These are phyloP conservation scores for Megaleporinus macrocephalus DNA, from an alignment of 2,113 vertebrate genomes.

Conservation along the genomic window DNA sequence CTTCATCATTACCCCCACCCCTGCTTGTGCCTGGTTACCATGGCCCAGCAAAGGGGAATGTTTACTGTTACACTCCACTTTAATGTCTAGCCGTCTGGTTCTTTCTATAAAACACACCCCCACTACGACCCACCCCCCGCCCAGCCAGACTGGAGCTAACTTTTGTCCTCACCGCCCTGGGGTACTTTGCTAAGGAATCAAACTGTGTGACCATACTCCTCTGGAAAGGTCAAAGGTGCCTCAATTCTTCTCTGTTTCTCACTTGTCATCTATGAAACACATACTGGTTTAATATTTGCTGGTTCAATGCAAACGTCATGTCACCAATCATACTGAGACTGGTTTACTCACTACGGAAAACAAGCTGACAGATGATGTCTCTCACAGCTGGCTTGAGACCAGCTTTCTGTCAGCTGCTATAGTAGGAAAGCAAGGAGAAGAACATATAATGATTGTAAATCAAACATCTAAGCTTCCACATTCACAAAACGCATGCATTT, in stretches of 20 bases:
- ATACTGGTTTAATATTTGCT: slow-evolving; percentile 44
- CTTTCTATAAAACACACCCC: too few species aligned
- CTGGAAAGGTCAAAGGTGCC: slow-evolving; percentile 45
- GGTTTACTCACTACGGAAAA: slow-evolving; percentile 26
- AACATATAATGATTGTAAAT: not conserved
- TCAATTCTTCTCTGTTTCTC: slow-evolving; percentile 39
- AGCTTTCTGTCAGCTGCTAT: slow-evolving; percentile 37
- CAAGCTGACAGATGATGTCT: slow-evolving; percentile 1
- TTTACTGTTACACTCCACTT: slow-evolving; percentile 48
- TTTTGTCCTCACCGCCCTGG: slow-evolving; percentile 51
- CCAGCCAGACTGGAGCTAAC: slow-evolving; percentile 35
- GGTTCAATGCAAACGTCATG: slow-evolving; percentile 35
- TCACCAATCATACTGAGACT: slow-evolving; percentile 20
- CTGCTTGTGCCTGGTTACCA: slow-evolving; percentile 41
- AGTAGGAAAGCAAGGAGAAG: not conserved
- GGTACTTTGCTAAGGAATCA: slow-evolving; percentile 45
- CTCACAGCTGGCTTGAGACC: slow-evolving; percentile 43
- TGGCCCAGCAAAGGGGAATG: slow-evolving; percentile 39
- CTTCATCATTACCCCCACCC: slow-evolving; percentile 32
- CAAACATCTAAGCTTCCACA: not conserved
- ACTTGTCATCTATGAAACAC: slow-evolving; percentile 20
- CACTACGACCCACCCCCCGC: slow-evolving; percentile 2
- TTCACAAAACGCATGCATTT: not conserved
- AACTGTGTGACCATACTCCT: slow-evolving; percentile 35
- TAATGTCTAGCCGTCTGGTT: slow-evolving; percentile 20